Conservation (phyloP, 2,888 invertebrate species). For the Drosophila algonquin region DNA sequence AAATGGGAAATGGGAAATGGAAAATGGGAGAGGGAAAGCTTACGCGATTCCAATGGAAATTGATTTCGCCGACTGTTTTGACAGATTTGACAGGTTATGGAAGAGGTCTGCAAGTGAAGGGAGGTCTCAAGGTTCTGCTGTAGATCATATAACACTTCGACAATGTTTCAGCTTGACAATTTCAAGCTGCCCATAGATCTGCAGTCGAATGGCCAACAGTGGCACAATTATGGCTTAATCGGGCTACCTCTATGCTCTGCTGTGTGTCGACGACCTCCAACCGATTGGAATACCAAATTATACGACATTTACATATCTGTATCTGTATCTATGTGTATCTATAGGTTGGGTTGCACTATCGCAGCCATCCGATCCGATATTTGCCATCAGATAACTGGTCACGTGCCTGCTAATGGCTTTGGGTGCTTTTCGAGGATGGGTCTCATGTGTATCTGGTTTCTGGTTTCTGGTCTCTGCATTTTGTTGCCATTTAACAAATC, state of each 20-base stretch:
- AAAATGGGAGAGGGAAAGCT: not conserved
- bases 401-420: not conserved
- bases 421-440: not conserved
- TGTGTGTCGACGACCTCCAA: conserved; percentile 19
- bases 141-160: not conserved
- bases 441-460: not conserved
- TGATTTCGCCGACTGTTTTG: not conserved
- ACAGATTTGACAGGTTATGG: not conserved
- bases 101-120: too few relatives aligned
- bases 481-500: not conserved
- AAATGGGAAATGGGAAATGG: not conserved
- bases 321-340: not conserved
- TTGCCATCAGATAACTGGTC: not conserved
- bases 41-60: not conserved
- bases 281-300: conserved; percentile 11
- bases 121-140: too few relatives aligned
- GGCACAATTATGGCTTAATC: not conserved
- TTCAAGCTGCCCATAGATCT: not conserved
- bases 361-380: not conserved
- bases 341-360: not conserved
- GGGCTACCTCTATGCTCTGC: not conserved
- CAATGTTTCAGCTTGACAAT: not conserved
- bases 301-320: not conserved
- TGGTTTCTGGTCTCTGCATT: not conserved
- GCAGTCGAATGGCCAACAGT: not conserved